These are phyloP conservation scores for Erannis defoliaria DNA, from an alignment of 2,888 invertebrate genomes.

Conservation along the genomic window DNA sequence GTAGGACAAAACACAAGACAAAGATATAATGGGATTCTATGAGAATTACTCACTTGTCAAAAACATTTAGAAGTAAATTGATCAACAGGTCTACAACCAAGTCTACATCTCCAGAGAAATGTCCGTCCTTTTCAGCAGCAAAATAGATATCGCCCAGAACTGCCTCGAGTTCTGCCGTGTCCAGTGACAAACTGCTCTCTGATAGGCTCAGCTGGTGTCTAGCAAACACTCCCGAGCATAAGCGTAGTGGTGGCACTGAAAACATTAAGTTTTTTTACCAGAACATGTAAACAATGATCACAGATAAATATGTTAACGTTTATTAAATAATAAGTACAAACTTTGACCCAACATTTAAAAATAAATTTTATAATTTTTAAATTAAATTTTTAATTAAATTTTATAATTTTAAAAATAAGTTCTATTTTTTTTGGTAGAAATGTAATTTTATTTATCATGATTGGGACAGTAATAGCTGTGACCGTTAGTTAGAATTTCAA, in stretches of 20 bases:
- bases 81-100: constrained; percentile 88
- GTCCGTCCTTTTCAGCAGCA: constrained; percentile 89
- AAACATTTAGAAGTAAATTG: constrained; percentile 89
- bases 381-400: too few species aligned
- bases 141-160: constrained; percentile 91
- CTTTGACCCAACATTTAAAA: too few species aligned
- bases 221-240: constrained; percentile 90
- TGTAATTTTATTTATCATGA: too few species aligned
- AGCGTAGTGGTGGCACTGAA: constrained; percentile 81
- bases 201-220: constrained; percentile 90
- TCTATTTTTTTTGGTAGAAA: too few species aligned
- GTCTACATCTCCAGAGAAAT: constrained; percentile 88
- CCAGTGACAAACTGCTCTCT: constrained; percentile 89
- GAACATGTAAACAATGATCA: too few species aligned
- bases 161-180: constrained; percentile 90
- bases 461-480: too few species aligned
- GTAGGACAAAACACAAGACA: too few species aligned
- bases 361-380: too few species aligned
- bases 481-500: too few species aligned
- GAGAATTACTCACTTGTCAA: constrained; percentile 87
- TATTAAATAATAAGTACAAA: too few species aligned
- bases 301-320: too few species aligned
- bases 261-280: not conserved
- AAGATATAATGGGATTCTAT: not conserved
- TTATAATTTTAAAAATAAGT: too few species aligned